Base-by-base conservation (phyloP, 2,888 invertebrate species). In the Cephus runcator region DNA sequence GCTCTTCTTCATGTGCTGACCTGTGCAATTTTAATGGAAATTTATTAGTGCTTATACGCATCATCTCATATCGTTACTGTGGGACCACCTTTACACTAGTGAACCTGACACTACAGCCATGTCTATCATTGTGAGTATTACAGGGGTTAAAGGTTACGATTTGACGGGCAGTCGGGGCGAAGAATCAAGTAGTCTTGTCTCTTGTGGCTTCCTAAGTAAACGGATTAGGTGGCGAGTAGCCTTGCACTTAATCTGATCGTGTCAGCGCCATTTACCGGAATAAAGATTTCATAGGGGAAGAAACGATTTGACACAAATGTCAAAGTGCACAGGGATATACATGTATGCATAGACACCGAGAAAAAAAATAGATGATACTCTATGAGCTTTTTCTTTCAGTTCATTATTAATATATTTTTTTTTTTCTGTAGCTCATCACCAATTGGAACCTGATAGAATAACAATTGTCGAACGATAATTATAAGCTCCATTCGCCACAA, bases 1-100 rank as follows among this genome's bases (percentile, higher is more conserved):
- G 92, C 94, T 94, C 93, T 97, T 97, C 94, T 97, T 97, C 93
- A 95, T 94, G 92, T 97, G 96, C 93, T 97, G 96, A 92, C 97
- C 97, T 96, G 93, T 90, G 92, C 92, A 80, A 75, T 83, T 56
- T 23, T 56, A 23, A 23, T 9, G 9, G 1, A 9, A 23, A 56
- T 56, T 23, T 56, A 23, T 56, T 56, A 56, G 9, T 23, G 9
- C n/a, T 69, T 69, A 30, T 30, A 69, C 76, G 71, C 15, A 75
- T 69, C 35, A 69, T 31, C 34, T 35, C 73, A 68, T 75, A 56
- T 69, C 12, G 34, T 3, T 30, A 31, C n/a, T 35, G 11, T 4
- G 6, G 33, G 6, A 0, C 71, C 34, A 30, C 30, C 15, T 69
- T n/a, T 15, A 30, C n/a, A 75, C 23, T 77, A 23, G 23, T 0